Conservation (phyloP, 2,113 vertebrate genomes). For the Vulpes ferrilata region DNA sequence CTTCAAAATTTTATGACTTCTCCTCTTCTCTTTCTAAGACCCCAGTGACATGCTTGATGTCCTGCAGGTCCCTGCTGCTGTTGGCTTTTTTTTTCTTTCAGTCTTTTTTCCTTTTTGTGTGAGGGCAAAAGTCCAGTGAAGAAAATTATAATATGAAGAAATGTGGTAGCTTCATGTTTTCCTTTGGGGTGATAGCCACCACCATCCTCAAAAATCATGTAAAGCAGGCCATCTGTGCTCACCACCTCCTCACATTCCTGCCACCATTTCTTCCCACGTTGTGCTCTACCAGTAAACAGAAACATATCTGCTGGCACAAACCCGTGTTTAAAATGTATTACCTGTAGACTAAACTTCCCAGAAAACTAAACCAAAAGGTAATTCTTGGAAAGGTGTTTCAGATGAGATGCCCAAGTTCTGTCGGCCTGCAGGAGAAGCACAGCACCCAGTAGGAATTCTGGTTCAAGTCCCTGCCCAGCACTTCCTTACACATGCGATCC, state of each 20-base stretch:
- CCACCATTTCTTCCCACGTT: accelerated
- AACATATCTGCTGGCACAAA: neutral
- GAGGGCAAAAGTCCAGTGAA: neutral
- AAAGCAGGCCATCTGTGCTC: neutral
- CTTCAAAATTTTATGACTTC: neutral
- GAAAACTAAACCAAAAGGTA: neutral
- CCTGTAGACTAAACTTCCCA: neutral
- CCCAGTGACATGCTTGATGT: neutral
- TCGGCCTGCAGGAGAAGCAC: neutral
- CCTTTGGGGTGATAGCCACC: neutral
- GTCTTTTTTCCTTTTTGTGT: neutral
- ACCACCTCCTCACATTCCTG: neutral
- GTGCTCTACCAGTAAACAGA: no score
- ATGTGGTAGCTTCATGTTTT: neutral
- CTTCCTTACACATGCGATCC: accelerated
- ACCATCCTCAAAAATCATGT: no score
- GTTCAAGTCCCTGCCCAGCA: neutral
- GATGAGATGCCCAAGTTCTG: neutral
- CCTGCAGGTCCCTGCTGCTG: neutral
- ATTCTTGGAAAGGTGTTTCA: neutral
- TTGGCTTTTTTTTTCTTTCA: neutral
- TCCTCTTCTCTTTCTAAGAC: neutral
- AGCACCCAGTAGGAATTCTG: neutral
- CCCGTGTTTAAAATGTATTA: neutral
- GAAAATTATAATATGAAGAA: neutral